Percentiles rank a stretch among this genome's conserved stretches.
Conservation (phyloP, 2,113 vertebrate species). For the Amphilophus citrinellus region DNA sequence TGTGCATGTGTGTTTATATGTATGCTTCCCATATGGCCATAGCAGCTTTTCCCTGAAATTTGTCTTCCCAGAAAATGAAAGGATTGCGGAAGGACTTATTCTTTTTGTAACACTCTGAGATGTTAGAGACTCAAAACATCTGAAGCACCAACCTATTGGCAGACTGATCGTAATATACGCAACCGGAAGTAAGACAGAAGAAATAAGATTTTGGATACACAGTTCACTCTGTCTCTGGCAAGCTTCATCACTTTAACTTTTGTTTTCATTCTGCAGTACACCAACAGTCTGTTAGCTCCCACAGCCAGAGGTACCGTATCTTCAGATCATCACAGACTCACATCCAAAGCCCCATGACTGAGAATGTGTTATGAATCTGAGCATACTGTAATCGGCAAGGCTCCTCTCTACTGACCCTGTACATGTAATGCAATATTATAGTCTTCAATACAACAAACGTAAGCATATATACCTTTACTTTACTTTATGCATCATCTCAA, state of each 20-base stretch:
- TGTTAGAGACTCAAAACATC: conserved; percentile 21
- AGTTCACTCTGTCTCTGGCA: conserved; percentile 12
- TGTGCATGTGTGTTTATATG: conserved; percentile 24
- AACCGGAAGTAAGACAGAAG: conserved; percentile 43
- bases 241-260: conserved; percentile 9
- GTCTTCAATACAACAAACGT: conserved; percentile 66
- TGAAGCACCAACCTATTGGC: conserved; percentile 63
- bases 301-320: conserved; percentile 28
- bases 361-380: conserved; percentile 49
- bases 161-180: conserved; percentile 36
- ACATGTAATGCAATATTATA: conserved; percentile 63
- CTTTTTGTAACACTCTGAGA: not conserved
- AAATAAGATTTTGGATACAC: conserved; percentile 24
- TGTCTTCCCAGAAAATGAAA: conserved; percentile 13
- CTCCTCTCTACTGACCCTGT: conserved; percentile 64
- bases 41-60: conserved; percentile 52
- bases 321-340: conserved; percentile 23
- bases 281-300: conserved; percentile 28
- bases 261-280: conserved; percentile 30
- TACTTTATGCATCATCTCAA: conserved; percentile 52
- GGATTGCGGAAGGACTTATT: conserved; percentile 27
- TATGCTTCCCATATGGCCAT: conserved; percentile 24
- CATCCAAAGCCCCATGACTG: conserved; percentile 2
- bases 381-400: conserved; percentile 58
- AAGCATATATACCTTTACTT: conserved; percentile 56